Evolutionary conservation across 2,888 invertebrate species (phyloP).

Genomic region (Acanthosepion esculentum): DNA sequence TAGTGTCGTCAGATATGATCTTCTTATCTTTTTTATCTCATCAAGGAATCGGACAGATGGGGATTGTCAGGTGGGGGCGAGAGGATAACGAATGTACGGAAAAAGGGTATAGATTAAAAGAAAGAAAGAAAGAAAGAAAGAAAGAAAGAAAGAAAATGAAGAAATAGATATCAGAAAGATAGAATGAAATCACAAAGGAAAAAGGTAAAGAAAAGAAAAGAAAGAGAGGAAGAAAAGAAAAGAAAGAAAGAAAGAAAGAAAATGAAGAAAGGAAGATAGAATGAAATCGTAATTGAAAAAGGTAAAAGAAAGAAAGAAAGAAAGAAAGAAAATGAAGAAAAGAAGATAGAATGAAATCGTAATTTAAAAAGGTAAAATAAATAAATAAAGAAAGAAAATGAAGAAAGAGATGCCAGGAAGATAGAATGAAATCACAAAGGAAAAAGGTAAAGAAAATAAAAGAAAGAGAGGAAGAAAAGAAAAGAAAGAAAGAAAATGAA

Average conservation of each 20-base stretch:
- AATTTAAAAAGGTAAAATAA: not conserved
- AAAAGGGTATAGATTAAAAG: no score
- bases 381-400: not conserved
- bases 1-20: not conserved
- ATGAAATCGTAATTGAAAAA: not conserved
- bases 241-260: not conserved
- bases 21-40: constrained; percentile 15
- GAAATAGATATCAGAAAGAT: not conserved
- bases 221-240: no score
- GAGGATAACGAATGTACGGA: not conserved
- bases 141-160: not conserved
- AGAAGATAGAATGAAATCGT: not conserved
- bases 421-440: no score
- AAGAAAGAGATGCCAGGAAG: not conserved
- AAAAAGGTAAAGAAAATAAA: not conserved
- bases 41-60: not conserved
- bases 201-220: not conserved
- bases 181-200: not conserved
- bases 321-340: not conserved
- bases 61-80: not conserved
- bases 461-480: not conserved
- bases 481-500: not conserved
- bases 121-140: not conserved
- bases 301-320: not conserved
- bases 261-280: not conserved